Percentiles rank a stretch among this genome's conserved stretches.
phyloP scores from a whole-genome alignment of 2,888 invertebrate genomes.

The Xylophagus ater region DNA sequence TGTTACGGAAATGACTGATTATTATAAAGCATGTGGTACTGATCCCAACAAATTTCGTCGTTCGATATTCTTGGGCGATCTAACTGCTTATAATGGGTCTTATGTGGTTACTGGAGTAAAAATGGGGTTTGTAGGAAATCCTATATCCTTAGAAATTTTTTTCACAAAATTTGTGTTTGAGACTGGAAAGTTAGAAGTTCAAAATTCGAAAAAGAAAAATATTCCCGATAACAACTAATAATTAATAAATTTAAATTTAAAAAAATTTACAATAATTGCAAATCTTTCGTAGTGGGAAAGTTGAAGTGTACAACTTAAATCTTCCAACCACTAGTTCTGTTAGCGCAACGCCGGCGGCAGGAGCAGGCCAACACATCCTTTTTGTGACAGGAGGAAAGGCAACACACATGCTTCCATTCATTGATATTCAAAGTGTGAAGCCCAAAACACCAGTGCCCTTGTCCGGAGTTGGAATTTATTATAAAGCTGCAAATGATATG shows the following conservation, averaged over 20 bases:
- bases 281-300: too few species aligned
- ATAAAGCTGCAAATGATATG: slow-evolving; percentile 51
- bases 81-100: slow-evolving; percentile 43
- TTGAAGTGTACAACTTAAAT: too few species aligned
- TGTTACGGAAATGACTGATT: slow-evolving; percentile 51
- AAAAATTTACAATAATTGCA: too few species aligned
- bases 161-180: slow-evolving; percentile 63
- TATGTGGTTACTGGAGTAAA: slow-evolving; percentile 58
- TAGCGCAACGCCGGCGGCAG: too few species aligned
- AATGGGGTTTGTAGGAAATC: slow-evolving; percentile 62
- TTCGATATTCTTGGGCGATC: slow-evolving; percentile 62
- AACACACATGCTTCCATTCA: slow-evolving; percentile 63
- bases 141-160: slow-evolving; percentile 65
- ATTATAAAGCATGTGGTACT: slow-evolving; percentile 59
- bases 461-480: slow-evolving; percentile 58
- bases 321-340: too few species aligned
- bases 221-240: too few species aligned
- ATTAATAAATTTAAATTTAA: too few species aligned
- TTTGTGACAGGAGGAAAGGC: slow-evolving; percentile 55
- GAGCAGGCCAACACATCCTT: too few species aligned
- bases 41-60: too few species aligned
- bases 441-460: slow-evolving; percentile 51
- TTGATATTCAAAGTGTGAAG: slow-evolving; percentile 60
- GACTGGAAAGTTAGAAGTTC: slow-evolving; percentile 56
- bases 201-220: too few species aligned